Percentiles rank a stretch among this genome's conserved stretches.
These are phyloP conservation scores for Bombyx mori DNA, from an alignment of 1,140 invertebrate species.

Conservation along the genomic window ASM3026992v2 NC_085111.1:7159001-7159500, in stretches of 20 bases:
- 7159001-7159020: not conserved
- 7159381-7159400: too few relatives aligned
- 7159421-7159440: too few relatives aligned
- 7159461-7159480: too few relatives aligned
- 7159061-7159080: not conserved
- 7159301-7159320: constrained; percentile 17
- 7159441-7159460: too few relatives aligned
- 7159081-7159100: not conserved
- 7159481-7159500: too few relatives aligned
- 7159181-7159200: not conserved
- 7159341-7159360: not conserved
- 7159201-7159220: not conserved
- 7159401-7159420: too few relatives aligned
- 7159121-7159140: not conserved
- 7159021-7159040: not conserved
- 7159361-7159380: not conserved
- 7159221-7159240: constrained; percentile 13
- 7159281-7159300: constrained; percentile 26
- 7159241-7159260: constrained; percentile 26
- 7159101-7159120: too few relatives aligned
- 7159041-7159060: not conserved
- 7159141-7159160: not conserved
- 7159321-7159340: too few relatives aligned
- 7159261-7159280: constrained; percentile 21
- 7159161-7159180: too few relatives aligned